Conservation (phyloP, 2,113 vertebrate genomes). For the Mugil cephalus region DNA sequence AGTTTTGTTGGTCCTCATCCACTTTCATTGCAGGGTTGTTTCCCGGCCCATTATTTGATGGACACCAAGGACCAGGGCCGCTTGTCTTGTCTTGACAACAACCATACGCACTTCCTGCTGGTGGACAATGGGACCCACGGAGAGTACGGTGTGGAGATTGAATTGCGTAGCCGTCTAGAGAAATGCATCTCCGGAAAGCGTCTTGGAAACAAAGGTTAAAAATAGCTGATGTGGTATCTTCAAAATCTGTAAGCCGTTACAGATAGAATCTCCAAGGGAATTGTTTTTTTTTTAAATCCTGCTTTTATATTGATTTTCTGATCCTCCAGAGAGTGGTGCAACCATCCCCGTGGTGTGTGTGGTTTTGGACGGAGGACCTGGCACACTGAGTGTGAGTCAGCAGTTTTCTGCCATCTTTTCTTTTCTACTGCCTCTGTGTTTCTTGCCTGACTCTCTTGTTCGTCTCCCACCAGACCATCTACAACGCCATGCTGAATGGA, state of each 20-base stretch:
- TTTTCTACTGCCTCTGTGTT: neutral
- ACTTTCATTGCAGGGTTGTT: slow-evolving; percentile 83
- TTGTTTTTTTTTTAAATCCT: slow-evolving; percentile 10
- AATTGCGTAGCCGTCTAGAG: slow-evolving; percentile 89
- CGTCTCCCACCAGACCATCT: slow-evolving; percentile 88
- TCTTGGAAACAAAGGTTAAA: slow-evolving; percentile 77
- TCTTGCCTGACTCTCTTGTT: slow-evolving; percentile 3
- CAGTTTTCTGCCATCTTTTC: neutral
- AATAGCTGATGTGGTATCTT: neutral
- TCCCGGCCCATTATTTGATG: slow-evolving; percentile 88
- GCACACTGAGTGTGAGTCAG: slow-evolving; percentile 92
- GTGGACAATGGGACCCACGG: slow-evolving; percentile 95
- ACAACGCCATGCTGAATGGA: slow-evolving; percentile 88
- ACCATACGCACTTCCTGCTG: slow-evolving; percentile 96
- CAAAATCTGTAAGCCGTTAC: neutral
- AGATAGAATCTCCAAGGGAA: slow-evolving; percentile 23
- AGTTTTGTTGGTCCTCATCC: neutral
- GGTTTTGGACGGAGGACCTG: slow-evolving; percentile 94
- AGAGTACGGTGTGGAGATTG: slow-evolving; percentile 89
- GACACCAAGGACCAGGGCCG: slow-evolving; percentile 89
- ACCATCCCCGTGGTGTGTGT: slow-evolving; percentile 95
- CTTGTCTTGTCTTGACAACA: slow-evolving; percentile 92
- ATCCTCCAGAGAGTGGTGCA: slow-evolving; percentile 79
- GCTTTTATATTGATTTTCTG: slow-evolving; percentile 22
- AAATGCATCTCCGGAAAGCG: slow-evolving; percentile 90